Evolutionary conservation across 2,797 vertebrate species (phyloP).

Genomic region (Tarsius wallacei): DNA sequence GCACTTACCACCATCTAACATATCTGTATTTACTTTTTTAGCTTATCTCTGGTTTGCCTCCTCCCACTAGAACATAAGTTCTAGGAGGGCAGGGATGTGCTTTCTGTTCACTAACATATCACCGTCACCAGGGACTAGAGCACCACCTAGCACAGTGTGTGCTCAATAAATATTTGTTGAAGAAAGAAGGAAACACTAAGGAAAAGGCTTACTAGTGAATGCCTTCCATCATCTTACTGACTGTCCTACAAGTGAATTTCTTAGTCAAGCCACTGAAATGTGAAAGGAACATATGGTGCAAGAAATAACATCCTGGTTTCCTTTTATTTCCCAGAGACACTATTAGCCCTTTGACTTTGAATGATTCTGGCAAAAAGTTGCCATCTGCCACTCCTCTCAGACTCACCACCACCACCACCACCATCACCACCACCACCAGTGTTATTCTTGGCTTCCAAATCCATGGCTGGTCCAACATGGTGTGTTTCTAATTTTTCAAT

Average conservation of each 20-base stretch:
- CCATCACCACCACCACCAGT: not conserved
- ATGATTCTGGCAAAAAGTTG: constrained; percentile 77
- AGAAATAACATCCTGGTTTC: constrained; percentile 19
- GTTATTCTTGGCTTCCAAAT: not conserved
- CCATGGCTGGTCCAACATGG: not conserved
- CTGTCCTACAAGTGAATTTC: not conserved
- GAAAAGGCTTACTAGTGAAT: not conserved
- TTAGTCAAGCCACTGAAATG: constrained; percentile 59
- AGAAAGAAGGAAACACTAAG: not conserved
- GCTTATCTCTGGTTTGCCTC: not conserved
- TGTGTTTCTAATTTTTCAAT: not conserved
- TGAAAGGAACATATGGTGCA: constrained; percentile 69
- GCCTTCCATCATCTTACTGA: not conserved
- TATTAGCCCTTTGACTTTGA: constrained; percentile 77
- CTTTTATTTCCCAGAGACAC: not conserved
- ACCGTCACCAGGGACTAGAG: not conserved
- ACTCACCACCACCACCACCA: constrained; percentile 52
- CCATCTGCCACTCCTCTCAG: constrained; percentile 78
- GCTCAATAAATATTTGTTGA: not conserved
- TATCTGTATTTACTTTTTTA: too few species aligned
- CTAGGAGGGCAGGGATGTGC: not conserved
- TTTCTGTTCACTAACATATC: not conserved
- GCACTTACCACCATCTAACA: not conserved
- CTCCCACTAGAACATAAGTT: not conserved
- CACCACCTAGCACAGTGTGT: not conserved